phyloP scores from a whole-genome alignment of 2,113 vertebrate genomes.

The Tachysurus vachellii region DNA sequence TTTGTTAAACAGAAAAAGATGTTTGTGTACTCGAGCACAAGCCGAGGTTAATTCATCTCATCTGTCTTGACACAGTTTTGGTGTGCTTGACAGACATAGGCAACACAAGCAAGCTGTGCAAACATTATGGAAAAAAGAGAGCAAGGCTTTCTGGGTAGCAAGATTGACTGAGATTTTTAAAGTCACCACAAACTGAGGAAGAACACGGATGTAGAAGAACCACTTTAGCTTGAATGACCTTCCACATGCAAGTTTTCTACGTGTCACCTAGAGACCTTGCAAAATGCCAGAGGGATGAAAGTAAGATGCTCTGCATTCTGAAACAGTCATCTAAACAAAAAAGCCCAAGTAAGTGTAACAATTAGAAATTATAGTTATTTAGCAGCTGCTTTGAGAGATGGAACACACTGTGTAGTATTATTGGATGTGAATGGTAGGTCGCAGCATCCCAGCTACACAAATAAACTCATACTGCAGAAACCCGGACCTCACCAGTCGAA shows the following conservation, averaged over 20 bases:
- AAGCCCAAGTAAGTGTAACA: slow-evolving; percentile 75
- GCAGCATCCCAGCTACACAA: slow-evolving; percentile 79
- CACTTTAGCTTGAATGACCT: slow-evolving; percentile 51
- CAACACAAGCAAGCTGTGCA: slow-evolving; percentile 76
- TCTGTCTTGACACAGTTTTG: slow-evolving; percentile 69
- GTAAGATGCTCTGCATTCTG: slow-evolving; percentile 64
- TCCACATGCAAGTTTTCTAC: slow-evolving; percentile 30
- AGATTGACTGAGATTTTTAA: slow-evolving; percentile 66
- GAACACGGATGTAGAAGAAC: slow-evolving; percentile 51
- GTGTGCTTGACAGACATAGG: slow-evolving; percentile 72
- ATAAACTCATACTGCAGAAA: slow-evolving; percentile 78
- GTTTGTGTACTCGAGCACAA: slow-evolving; percentile 61
- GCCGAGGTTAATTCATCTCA: slow-evolving; percentile 65
- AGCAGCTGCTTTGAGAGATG: slow-evolving; percentile 68
- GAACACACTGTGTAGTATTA: slow-evolving; percentile 77
- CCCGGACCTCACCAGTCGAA: slow-evolving; percentile 80
- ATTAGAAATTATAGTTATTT: slow-evolving; percentile 74
- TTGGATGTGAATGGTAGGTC: slow-evolving; percentile 75
- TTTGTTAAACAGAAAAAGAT: slow-evolving; percentile 51
- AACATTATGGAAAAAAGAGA: slow-evolving; percentile 63
- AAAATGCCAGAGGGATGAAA: slow-evolving; percentile 48
- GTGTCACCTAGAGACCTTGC: neutral
- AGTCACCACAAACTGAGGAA: slow-evolving; percentile 55
- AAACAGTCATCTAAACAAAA: slow-evolving; percentile 74
- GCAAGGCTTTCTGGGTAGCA: slow-evolving; percentile 60